Evolutionary conservation across 2,888 invertebrate species (phyloP), one percentile per base, ranked within the genome.

Genomic region (Rhaphigaster nebulosa): DNA sequence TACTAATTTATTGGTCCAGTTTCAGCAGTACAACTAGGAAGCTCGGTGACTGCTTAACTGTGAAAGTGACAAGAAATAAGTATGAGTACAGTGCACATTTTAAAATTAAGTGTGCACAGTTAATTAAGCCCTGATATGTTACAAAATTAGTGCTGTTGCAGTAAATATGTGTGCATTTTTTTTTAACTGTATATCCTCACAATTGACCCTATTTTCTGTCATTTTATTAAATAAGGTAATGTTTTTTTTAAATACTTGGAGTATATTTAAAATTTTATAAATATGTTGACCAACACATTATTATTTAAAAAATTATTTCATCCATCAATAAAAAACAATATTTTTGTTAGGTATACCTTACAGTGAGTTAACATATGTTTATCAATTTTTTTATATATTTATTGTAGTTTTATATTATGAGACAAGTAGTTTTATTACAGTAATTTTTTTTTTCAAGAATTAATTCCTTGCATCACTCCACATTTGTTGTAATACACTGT

Each of bases 381-480:
- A 84, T 84, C 38, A 84, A n/a, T 50, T 84, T 45, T 50, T n/a
- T 45, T n/a, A 84, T 50, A 45, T 45, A n/a, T 84, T 84, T 45
- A 6, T 84, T 84, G 45, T 84, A 84, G 84, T 84, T 84, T 45
- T 45, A 84, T 50, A 45, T 45, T 45, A 45, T 84, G 80, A 50
- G n/a, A 84, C 45, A n/a, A 45, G 45, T 84, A 84, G 84, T 76
- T 34, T 76, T 76, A 76, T 38, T 76, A 38, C 70, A 76, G 5
- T 84, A 50, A 84, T 84, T 50, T n/a, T 45, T n/a, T 41, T 84
- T 50, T 45, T 26, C 84, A 84, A 84, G 45, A 84, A 84, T 45
- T 84, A n/a, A 84, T 50, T 84, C n/a, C 84, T 84, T 84, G 84
- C 41, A n/a, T 26, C 45, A 76, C 70, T 76, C 70, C 34, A 76